A percentile compares a stretch with the other conserved stretches of the same genome.
These are phyloP conservation scores for Lordiphosa stackelbergi DNA, from an alignment of 1,140 invertebrate genomes.

Conservation along the genomic window DNA sequence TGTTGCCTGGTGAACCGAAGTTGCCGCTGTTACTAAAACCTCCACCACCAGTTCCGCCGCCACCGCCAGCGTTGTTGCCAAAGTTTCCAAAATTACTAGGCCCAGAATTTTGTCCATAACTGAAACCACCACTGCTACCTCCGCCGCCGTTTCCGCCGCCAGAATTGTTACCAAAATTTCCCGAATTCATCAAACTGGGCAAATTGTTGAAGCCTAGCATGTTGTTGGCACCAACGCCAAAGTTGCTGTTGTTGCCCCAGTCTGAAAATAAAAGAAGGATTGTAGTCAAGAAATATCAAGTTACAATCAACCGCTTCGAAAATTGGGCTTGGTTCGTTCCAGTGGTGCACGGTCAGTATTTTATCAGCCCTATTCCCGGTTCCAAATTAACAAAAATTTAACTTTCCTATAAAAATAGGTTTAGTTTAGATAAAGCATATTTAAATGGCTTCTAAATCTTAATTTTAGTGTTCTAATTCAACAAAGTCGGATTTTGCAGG, in stretches of 20 bases:
- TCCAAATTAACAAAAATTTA: too few species aligned
- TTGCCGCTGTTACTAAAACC: constrained; percentile 48
- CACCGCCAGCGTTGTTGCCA: constrained; percentile 39
- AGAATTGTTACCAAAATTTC: constrained; percentile 70
- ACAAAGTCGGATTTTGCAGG: too few species aligned
- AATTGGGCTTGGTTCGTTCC: too few species aligned
- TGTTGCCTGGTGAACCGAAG: constrained; percentile 21
- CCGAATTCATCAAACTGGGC: constrained; percentile 68
- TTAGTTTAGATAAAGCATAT: too few species aligned
- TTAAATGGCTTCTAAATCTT: too few species aligned
- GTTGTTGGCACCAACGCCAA: constrained; percentile 68
- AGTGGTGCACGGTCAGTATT: too few species aligned
- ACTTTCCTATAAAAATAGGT: too few species aligned
- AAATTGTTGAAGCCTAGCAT: constrained; percentile 71
- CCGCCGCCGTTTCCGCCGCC: constrained; percentile 22
- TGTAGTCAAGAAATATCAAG: background rate
- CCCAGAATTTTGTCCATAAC: constrained; percentile 56
- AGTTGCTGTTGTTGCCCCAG: constrained; percentile 69
- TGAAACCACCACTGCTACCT: constrained; percentile 18
- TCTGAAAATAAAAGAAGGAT: constrained; percentile 26
- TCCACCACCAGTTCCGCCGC: constrained; percentile 30
- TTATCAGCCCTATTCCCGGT: too few species aligned
- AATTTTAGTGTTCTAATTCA: too few species aligned
- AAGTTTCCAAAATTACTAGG: constrained; percentile 58
- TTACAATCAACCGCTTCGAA: too few species aligned